Evolutionary conservation across 2,113 vertebrate genomes (phyloP), one percentile per base, ranked within the genome.

Genomic region (Phrynosoma platyrhinos): DNA sequence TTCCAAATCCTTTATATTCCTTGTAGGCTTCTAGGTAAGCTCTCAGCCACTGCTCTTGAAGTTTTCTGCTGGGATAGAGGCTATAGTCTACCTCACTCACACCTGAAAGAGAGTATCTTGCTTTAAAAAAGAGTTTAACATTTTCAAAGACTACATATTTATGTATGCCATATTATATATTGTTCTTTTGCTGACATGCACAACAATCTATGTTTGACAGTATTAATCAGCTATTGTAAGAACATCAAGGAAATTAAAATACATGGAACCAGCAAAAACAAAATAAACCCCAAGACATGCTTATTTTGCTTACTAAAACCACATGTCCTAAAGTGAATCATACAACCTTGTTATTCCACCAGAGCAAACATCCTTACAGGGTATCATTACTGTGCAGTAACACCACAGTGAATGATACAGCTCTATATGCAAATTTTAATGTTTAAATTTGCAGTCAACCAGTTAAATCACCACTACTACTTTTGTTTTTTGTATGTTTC

Each of bases 11-110:
- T 94, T 99, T 99, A 92, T 96, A 97, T 25, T 98, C 98, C 94
- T 99, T 98, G 94, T 98, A 99, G 84, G 98, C 98, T 95, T 99
- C 98, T 76, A 99, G 97, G 91, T 99, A 99, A 58, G 98, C 96
- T 81, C 97, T 96, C 53, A 99, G 95, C 99, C 99, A 99, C n/a
- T 97, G 96, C 58, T 97, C 93, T 94, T 99, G 99, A n/a, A 99
- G 96, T 53, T 95, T 90, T 88, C 97, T 96, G 30, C 92, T 92
- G 71, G 99, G 99, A 93, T 99, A 99, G 91, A 98, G 97, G 89
- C 95, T 98, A 94, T 99, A 99, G 95, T 99, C 98, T 94, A 99
- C 99, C 82, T 99, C 98, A 85, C 98, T 99, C 91, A 99, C 96
- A 92, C 99, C 99, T 99, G 91, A 23, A 82, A 52, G 82, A 85